phyloP scores from a whole-genome alignment of 2,113 vertebrate genomes.

The Neomonachus schauinslandi region DNA sequence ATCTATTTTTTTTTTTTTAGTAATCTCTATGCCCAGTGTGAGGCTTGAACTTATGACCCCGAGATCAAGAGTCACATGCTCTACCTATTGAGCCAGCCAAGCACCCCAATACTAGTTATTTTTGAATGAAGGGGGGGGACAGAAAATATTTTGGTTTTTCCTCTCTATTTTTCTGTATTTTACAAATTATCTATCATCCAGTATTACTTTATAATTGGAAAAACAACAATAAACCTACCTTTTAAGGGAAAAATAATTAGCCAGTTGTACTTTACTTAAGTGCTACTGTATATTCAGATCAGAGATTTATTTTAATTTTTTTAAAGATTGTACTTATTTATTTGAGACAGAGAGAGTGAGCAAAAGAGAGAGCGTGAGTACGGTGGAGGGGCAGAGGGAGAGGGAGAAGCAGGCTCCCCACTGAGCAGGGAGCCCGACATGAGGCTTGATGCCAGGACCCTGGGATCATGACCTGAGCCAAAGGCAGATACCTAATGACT shows the following conservation, averaged over 20 bases:
- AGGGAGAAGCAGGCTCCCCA: not conserved
- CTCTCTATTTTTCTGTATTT: not conserved
- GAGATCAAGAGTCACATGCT: not conserved
- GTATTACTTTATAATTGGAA: not conserved
- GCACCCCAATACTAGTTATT: not conserved
- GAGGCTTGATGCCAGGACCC: fast-evolving
- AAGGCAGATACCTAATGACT: not conserved
- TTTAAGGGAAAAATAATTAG: not conserved
- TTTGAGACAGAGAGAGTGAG: not conserved
- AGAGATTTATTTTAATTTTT: not conserved
- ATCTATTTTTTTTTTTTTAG: not conserved
- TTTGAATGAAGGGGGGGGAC: not conserved
- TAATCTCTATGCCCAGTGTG: not conserved
- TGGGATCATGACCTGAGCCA: not conserved
- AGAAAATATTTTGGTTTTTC: not conserved
- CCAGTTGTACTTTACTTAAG: not conserved
- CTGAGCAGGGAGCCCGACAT: not conserved
- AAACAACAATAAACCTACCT: not conserved
- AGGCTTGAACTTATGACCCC: not conserved
- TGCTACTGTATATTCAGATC: not conserved
- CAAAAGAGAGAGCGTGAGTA: not conserved
- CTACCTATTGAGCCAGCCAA: not conserved
- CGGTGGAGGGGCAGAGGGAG: not conserved
- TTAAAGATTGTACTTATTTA: not conserved
- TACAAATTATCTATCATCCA: not conserved